phyloP scores from a whole-genome alignment of 2,113 vertebrate species.

The Callaeas wilsoni region DNA sequence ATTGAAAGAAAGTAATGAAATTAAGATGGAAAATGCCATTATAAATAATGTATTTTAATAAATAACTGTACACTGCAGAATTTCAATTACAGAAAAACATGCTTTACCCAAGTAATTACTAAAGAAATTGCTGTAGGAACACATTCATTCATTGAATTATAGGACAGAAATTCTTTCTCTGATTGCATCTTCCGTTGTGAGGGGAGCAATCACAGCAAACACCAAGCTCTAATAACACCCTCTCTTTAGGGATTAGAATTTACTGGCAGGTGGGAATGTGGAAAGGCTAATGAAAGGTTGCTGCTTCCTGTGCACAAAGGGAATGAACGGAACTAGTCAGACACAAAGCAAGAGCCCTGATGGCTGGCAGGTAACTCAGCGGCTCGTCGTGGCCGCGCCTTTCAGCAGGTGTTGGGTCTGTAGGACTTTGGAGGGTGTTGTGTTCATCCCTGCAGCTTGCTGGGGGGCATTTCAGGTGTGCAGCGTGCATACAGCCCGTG shows the following conservation, averaged over 20 bases:
- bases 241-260: constrained; percentile 18
- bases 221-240: constrained; percentile 34
- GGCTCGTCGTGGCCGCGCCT: rapidly evolving
- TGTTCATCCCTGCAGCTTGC: rapidly evolving
- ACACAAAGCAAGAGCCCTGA: background rate
- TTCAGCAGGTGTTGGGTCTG: background rate
- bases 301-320: background rate
- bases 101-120: constrained; percentile 64
- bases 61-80: constrained; percentile 29
- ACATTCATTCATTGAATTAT: constrained; percentile 62
- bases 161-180: constrained; percentile 53
- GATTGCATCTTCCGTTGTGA: constrained; percentile 61
- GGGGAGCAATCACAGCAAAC: constrained; percentile 46
- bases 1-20: constrained; percentile 15
- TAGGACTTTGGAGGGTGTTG: background rate
- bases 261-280: background rate
- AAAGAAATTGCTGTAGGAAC: constrained; percentile 52
- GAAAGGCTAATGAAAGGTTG: background rate
- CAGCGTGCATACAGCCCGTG: no score
- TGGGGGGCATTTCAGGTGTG: background rate
- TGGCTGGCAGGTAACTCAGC: background rate
- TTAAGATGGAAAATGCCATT: constrained; percentile 19
- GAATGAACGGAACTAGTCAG: background rate
- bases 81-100: constrained; percentile 67
- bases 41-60: constrained; percentile 66